Evolutionary conservation across 1,140 invertebrate species (phyloP).

Genomic region (Halictus rubicundus): DNA sequence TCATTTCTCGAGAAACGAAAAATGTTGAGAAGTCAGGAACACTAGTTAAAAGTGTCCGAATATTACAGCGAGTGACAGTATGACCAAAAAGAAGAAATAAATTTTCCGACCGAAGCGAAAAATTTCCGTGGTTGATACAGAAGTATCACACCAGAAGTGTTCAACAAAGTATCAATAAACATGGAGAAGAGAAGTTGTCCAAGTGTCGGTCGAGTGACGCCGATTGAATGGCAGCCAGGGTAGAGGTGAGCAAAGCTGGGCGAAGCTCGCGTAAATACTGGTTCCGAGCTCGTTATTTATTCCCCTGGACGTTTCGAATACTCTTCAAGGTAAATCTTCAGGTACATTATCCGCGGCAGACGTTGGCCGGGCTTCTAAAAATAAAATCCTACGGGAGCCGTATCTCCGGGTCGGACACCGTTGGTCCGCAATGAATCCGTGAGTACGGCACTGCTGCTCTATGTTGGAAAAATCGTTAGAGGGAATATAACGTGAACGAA

Average conservation of each 20-base stretch:
- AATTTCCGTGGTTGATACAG: no score
- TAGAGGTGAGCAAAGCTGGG: neutral
- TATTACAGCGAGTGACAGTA: no score
- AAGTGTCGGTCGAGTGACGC: no score
- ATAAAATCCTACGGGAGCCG: slow-evolving; percentile 19
- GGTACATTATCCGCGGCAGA: slow-evolving; percentile 5
- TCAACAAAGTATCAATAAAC: no score
- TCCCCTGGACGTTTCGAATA: neutral
- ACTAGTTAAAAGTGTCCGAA: no score
- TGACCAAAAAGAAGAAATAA: no score
- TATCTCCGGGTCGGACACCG: neutral
- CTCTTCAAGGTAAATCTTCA: slow-evolving; percentile 24
- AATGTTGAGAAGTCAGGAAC: no score
- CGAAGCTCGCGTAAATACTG: slow-evolving; percentile 1
- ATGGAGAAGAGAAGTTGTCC: no score
- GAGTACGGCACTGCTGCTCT: neutral
- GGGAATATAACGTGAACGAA: neutral
- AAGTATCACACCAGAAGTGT: no score
- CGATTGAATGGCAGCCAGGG: no score
- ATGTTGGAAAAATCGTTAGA: neutral
- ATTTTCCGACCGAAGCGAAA: no score
- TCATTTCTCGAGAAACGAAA: no score
- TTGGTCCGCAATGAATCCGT: slow-evolving; percentile 24
- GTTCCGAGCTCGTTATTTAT: slow-evolving; percentile 1
- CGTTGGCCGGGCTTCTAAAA: neutral